Base-by-base conservation (phyloP, 2,113 vertebrate genomes). In the Clarias gariepinus region DNA sequence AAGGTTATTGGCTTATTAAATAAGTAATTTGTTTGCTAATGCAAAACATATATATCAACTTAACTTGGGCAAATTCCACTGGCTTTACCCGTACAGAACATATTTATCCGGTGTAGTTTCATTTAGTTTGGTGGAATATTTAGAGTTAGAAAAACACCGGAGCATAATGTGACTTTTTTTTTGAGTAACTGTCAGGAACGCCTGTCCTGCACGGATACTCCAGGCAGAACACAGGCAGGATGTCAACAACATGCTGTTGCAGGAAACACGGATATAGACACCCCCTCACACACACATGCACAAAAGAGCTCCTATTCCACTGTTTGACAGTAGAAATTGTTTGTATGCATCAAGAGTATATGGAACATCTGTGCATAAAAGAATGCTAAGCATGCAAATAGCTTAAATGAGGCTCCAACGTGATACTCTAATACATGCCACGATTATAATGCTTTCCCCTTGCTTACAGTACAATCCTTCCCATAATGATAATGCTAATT, bases 151-250 rank as follows among this genome's bases (percentile, higher is more conserved):
- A 76, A 63, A 74, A 85, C 12, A 83, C 53, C 55, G 41, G 21
- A 47, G 53, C 11, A 61, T 11, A 57, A 85, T 78, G 78, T n/a
- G 53, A 74, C 82, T 41, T 25, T 76, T 81, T 74, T 25, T 71
- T 74, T 74, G 74, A 78, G 58, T 47, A 33, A 57, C 55, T 73
- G 77, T 86, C 69, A 88, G 47, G 66, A 87, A 85, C 79, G 74
- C 76, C 87, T 86, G 10, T 73, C 77, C 81, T 15, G 28, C 61
- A 78, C 66, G 85, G 73, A 87, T 61, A 81, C 16, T 85, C 55
- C 41, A 81, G 64, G 61, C 57, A 60, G 86, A 88, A 90, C 80
- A 87, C 81, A 89, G 88, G 63, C 88, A 89, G 89, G 88, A 90
- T 87, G 89, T 90, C 86, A 87, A 89, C 86, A 87, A 52, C 69